These are phyloP conservation scores for Amphipyra berbera DNA, from an alignment of 2,888 invertebrate species.

Conservation along the genomic window DNA sequence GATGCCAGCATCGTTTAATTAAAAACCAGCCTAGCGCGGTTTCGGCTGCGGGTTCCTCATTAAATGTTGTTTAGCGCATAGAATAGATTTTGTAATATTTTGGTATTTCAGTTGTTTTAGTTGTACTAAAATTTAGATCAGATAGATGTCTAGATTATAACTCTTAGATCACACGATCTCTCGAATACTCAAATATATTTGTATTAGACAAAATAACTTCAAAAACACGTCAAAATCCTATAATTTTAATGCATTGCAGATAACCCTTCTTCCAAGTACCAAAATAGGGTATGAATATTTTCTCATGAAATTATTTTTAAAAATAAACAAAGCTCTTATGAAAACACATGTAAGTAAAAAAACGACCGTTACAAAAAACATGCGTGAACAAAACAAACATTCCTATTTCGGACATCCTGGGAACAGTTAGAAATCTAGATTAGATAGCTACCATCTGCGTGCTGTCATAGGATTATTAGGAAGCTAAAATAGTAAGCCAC, in stretches of 20 bases:
- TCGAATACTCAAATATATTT: no score
- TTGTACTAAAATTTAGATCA: background rate
- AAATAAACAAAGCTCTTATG: no score
- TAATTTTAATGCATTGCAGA: no score
- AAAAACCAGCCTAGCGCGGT: conserved; percentile 51
- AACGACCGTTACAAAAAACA: conserved; percentile 7
- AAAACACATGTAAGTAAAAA: background rate
- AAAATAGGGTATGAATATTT: no score
- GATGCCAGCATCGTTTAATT: conserved; percentile 66
- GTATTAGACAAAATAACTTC: no score
- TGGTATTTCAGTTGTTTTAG: background rate
- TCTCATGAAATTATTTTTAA: no score
- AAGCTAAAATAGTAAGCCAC: conserved; percentile 52
- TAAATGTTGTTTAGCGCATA: conserved; percentile 24
- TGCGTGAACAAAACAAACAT: conserved; percentile 27
- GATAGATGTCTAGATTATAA: no score
- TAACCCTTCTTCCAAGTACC: no score
- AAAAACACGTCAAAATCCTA: no score
- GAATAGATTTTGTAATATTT: background rate
- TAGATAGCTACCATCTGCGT: conserved; percentile 51
- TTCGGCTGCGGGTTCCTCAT: conserved; percentile 29
- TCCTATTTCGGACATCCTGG: conserved; percentile 38
- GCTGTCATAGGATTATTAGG: conserved; percentile 41
- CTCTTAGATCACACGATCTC: no score
- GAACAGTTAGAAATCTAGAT: conserved; percentile 51